Conservation (phyloP, 2,888 invertebrate genomes). For the Drosophila nr. fundita region DNA sequence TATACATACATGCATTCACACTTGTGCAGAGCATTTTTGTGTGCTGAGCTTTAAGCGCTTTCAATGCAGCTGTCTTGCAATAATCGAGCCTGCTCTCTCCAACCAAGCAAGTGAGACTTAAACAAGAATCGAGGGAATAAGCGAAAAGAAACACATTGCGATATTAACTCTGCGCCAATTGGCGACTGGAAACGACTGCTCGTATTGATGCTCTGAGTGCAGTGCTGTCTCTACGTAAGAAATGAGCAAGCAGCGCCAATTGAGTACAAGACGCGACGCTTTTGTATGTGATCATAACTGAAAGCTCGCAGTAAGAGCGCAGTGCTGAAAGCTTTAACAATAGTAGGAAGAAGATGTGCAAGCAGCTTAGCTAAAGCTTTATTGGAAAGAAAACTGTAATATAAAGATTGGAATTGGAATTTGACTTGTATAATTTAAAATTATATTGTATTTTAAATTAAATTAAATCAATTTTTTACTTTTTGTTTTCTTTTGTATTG, state of each 20-base stretch:
- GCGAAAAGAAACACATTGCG: no score
- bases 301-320: background rate
- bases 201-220: no score
- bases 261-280: background rate
- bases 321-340: background rate
- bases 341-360: background rate
- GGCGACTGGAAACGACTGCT: no score
- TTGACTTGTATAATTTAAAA: no score
- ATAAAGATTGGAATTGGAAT: background rate
- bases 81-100: no score
- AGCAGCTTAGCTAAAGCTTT: background rate
- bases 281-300: background rate
- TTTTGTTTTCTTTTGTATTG: background rate
- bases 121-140: no score
- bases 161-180: no score
- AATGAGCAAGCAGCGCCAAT: no score
- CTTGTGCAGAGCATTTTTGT: background rate
- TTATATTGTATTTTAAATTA: background rate
- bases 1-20: background rate
- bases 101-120: no score
- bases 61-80: no score
- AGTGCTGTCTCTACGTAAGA: no score
- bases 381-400: background rate
- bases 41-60: background rate
- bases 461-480: background rate